Conservation (phyloP, 2,797 vertebrate species). For the Holocentrus rufus region DNA sequence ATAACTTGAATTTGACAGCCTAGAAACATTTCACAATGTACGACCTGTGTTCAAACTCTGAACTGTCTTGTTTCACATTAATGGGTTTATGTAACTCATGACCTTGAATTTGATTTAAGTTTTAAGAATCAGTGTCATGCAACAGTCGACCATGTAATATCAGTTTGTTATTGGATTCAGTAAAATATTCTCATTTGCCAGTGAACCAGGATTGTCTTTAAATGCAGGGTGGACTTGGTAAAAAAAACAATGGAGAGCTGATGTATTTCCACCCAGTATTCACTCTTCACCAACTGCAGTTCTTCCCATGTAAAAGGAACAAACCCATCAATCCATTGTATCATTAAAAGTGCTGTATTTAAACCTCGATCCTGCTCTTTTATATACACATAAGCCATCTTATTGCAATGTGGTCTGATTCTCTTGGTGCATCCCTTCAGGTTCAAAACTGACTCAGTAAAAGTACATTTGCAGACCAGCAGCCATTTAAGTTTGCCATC, state of each 20-base stretch:
- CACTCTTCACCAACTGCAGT: constrained; percentile 71
- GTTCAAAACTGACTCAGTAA: neutral
- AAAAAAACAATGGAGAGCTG: constrained; percentile 52
- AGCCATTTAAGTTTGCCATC: no score
- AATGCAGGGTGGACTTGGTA: constrained; percentile 62
- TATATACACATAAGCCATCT: neutral
- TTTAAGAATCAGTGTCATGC: constrained; percentile 33
- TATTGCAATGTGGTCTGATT: neutral
- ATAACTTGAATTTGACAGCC: constrained; percentile 74
- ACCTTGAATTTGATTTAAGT: constrained; percentile 64
- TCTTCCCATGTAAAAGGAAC: constrained; percentile 72
- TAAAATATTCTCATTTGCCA: constrained; percentile 70
- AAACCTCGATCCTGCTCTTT: constrained; percentile 28
- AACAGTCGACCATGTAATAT: constrained; percentile 56
- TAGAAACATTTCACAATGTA: constrained; percentile 46
- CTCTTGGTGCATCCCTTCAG: neutral
- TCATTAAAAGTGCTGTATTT: constrained; percentile 84
- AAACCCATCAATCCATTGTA: constrained; percentile 76
- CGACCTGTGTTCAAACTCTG: constrained; percentile 70
- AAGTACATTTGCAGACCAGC: no score
- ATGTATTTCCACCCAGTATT: constrained; percentile 66
- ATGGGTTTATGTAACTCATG: constrained; percentile 61
- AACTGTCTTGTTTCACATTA: constrained; percentile 57
- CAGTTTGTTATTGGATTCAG: constrained; percentile 74
- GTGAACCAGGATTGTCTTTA: constrained; percentile 69